These are phyloP conservation scores for Enoplolaimus lenunculus DNA, from an alignment of 2,888 invertebrate genomes.

Conservation along the genomic window DNA sequence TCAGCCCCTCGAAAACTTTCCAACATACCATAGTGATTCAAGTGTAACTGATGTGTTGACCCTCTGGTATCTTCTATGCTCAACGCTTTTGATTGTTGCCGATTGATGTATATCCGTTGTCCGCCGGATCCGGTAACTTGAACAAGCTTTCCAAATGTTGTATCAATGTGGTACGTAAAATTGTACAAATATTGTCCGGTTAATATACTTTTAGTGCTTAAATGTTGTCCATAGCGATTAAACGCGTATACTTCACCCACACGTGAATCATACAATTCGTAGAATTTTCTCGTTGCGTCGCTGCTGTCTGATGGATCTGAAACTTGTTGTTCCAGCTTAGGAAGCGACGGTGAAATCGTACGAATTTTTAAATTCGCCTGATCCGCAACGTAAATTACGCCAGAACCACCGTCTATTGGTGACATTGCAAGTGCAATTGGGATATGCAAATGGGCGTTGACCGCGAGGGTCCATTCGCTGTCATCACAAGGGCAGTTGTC, in stretches of 20 bases:
- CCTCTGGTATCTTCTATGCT: constrained; percentile 40
- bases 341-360: constrained; percentile 2
- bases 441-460: constrained; percentile 24
- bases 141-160: constrained; percentile 80
- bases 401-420: constrained; percentile 62
- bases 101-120: constrained; percentile 51
- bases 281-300: constrained; percentile 71
- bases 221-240: constrained; percentile 73
- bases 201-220: constrained; percentile 54
- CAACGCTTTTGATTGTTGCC: constrained; percentile 15
- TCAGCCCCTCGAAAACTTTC: constrained; percentile 18
- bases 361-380: constrained; percentile 52
- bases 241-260: constrained; percentile 57
- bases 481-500: constrained; percentile 40
- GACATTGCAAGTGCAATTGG: constrained; percentile 52
- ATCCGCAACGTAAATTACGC: constrained; percentile 87
- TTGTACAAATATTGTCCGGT: constrained; percentile 87
- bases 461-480: constrained; percentile 21
- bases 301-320: constrained; percentile 47
- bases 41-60: constrained; percentile 36
- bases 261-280: constrained; percentile 79
- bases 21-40: constrained; percentile 35
- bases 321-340: constrained; percentile 54
- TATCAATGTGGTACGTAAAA: constrained; percentile 89
- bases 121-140: constrained; percentile 85